Base-by-base conservation (phyloP, 92 coral and sea anemone species). In the Parazoanthus darwini region DNA sequence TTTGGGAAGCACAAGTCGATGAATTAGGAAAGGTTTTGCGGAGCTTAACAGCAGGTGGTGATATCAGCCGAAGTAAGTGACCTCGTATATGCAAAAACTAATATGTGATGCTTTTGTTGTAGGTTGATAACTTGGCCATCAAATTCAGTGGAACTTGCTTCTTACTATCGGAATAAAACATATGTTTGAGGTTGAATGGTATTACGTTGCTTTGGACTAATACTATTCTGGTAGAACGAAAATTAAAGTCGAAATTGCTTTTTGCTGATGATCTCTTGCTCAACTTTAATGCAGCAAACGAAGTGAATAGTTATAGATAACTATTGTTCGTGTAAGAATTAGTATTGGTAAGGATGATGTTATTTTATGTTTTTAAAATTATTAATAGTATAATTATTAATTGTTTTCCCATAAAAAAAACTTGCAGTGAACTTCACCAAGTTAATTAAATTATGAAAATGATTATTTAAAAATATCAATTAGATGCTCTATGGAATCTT, bases 1-100 rank as follows among this genome's bases (percentile, higher is more conserved):
- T 97, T 48, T 97, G 99, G 99, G 99, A 97, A 88, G 90, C 95
- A 4, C 99, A 97, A 70, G 99, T 97, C 11, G 98, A 97, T 38
- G 99, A 97, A 72, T 92, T 97, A 1, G 99, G 99, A 0, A 97
- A 95, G 77, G 94, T 97, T 0, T 82, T 97, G 50, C 92, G 99
- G 44, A 94, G 95, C 44, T 93, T 97, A 59, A 97, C 96, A 33
- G 93, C 97, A 22, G 99, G 99, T 1, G 99, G 95, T 67, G 98
- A 95, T 68, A 90, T 94, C 1, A 92, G 93, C 82, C 91, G 95
- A 90, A 96, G 99, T 97, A 85, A 93, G 99, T 93, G 76, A n/a
- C 71, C 38, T 18, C 44, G 8, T 78, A 35, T 5, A 42, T 25
- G 13, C 36, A 3, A 20, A 14, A 36, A 3, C 14, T 74, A 2